Evolutionary conservation across 2,888 invertebrate species (phyloP).

Genomic region (Oasisia sp.): DNA sequence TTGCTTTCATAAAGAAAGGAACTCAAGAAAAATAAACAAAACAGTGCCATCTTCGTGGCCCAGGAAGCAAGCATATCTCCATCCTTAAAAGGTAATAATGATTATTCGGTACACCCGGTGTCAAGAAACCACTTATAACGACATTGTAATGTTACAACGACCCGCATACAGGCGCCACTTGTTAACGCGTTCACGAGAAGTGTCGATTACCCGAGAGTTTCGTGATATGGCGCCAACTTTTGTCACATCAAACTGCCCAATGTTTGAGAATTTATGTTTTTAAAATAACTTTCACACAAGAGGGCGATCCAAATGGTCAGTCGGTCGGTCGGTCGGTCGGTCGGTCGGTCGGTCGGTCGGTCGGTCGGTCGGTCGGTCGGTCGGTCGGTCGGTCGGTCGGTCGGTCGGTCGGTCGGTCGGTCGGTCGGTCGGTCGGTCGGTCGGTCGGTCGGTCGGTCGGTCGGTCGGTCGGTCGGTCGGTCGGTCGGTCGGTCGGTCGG

Average conservation of each 20-base stretch:
- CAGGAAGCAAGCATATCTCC: neutral
- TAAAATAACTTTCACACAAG: too few relatives aligned
- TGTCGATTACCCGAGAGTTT: neutral
- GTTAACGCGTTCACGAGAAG: neutral
- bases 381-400: too few relatives aligned
- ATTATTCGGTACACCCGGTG: neutral
- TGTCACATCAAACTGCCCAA: neutral
- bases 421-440: too few relatives aligned
- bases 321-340: too few relatives aligned
- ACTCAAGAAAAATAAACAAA: neutral
- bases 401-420: too few relatives aligned
- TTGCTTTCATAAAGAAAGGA: neutral
- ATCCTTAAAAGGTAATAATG: neutral
- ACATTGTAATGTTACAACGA: neutral
- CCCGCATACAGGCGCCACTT: neutral
- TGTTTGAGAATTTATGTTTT: too few relatives aligned
- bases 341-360: too few relatives aligned
- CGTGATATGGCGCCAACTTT: neutral
- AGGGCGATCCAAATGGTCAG: too few relatives aligned
- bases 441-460: too few relatives aligned
- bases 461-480: too few relatives aligned
- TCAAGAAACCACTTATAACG: neutral
- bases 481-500: too few relatives aligned
- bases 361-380: too few relatives aligned
- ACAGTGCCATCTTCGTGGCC: neutral